These are phyloP conservation scores for Sigmodon hispidus DNA, from an alignment of 2,113 vertebrate genomes.

Conservation along the genomic window DNA sequence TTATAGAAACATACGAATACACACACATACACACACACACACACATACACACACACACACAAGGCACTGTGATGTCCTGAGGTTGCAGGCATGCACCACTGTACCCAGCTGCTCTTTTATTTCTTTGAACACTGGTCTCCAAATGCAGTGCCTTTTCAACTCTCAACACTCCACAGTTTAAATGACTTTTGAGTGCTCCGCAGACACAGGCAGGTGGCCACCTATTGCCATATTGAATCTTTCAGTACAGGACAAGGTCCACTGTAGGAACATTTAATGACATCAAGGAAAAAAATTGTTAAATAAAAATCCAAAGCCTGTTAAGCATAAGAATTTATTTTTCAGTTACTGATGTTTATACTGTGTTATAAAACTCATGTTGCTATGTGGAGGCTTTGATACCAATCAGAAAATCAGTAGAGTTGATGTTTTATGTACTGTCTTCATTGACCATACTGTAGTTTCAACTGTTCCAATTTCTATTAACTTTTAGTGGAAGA, in stretches of 20 bases:
- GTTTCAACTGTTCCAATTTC: conserved; percentile 35
- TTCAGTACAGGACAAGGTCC: neutral
- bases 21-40: too few relatives aligned
- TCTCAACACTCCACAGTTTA: neutral
- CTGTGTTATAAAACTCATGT: conserved; percentile 13
- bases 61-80: neutral
- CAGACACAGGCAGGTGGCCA: neutral
- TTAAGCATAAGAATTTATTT: conserved; percentile 10
- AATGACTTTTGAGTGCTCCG: neutral
- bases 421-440: conserved; percentile 54
- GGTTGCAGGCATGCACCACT: neutral
- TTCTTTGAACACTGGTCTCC: neutral
- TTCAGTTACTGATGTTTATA: neutral
- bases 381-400: conserved; percentile 30
- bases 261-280: neutral
- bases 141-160: neutral
- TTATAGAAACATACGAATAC: too few relatives aligned
- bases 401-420: conserved; percentile 41
- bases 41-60: too few relatives aligned
- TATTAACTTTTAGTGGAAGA: conserved; percentile 48
- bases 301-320: conserved; percentile 3
- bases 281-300: neutral
- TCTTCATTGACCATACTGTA: conserved; percentile 54
- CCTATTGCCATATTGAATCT: neutral
- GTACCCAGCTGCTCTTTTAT: neutral